Evolutionary conservation across 2,113 vertebrate species (phyloP).

Genomic region (Ramphastos sulfuratus): DNA sequence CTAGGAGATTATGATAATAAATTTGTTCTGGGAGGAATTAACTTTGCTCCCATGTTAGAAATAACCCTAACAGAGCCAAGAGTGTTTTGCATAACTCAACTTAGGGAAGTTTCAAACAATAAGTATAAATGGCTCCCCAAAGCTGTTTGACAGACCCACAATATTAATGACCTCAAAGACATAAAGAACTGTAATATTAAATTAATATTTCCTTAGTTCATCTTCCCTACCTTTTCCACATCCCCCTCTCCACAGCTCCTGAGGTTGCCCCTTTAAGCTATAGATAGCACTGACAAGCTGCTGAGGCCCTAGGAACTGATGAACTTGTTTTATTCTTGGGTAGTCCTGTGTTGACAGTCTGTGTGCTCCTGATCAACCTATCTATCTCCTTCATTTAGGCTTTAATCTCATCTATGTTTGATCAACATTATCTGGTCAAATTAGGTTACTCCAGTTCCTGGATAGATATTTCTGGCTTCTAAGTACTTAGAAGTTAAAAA

Average conservation of each 20-base stretch:
- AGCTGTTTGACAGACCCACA: background rate
- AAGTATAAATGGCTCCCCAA: background rate
- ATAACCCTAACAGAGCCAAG: background rate
- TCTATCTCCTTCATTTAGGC: background rate
- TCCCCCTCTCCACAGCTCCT: background rate
- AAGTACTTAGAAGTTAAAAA: background rate
- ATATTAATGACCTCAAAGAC: background rate
- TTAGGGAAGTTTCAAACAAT: background rate
- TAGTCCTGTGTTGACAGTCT: background rate
- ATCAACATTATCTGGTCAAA: background rate
- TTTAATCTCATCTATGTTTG: background rate
- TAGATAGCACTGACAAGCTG: background rate
- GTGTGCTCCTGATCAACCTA: background rate
- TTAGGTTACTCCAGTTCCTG: background rate
- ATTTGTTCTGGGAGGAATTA: conserved; percentile 37
- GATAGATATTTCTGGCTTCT: background rate
- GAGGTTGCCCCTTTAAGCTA: background rate
- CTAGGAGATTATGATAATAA: conserved; percentile 41
- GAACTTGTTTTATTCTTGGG: background rate
- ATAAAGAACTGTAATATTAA: background rate
- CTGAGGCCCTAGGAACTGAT: background rate
- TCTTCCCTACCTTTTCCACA: background rate
- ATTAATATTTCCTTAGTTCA: background rate
- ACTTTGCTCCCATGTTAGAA: conserved; percentile 22
- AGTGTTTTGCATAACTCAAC: background rate